Conservation (phyloP, 2,888 invertebrate genomes). For the Xylota segnis region DNA sequence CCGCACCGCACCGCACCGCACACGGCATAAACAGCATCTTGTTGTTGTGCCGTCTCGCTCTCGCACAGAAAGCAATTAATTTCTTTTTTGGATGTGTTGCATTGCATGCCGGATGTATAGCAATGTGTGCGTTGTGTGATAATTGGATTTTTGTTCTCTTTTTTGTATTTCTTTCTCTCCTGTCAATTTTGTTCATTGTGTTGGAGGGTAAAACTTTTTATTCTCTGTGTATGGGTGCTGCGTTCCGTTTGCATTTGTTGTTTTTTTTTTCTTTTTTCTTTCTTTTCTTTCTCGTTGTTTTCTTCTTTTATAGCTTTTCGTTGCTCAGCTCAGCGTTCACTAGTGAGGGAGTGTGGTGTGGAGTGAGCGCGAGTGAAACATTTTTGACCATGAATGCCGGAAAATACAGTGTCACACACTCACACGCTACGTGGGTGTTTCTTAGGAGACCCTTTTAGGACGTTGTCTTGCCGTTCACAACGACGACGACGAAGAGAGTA, state of each 20-base stretch:
- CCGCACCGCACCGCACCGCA: conserved; percentile 58
- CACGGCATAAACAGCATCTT: conserved; percentile 70
- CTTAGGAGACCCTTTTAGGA: not conserved
- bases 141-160: conserved; percentile 77
- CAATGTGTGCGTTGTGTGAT: conserved; percentile 76
- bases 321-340: not conserved
- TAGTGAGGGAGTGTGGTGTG: not conserved
- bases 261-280: conserved; percentile 11
- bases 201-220: conserved; percentile 30
- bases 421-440: conserved; percentile 57
- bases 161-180: conserved; percentile 66
- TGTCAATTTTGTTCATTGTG: conserved; percentile 66
- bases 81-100: conserved; percentile 74
- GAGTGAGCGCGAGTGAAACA: conserved; percentile 24
- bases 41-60: conserved; percentile 74
- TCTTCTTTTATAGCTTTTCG: conserved; percentile 11
- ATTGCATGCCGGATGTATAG: conserved; percentile 76
- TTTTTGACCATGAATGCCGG: conserved; percentile 72
- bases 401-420: conserved; percentile 31
- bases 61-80: conserved; percentile 76
- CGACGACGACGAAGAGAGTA: conserved; percentile 31
- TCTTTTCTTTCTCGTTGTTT: conserved; percentile 4
- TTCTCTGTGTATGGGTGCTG: conserved; percentile 41
- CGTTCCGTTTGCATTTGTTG: conserved; percentile 40
- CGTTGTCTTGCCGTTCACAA: not conserved